A percentile compares a stretch with the other conserved stretches of the same genome.
Conservation (phyloP, 2,888 invertebrate genomes). For the Cephus spinipes region DNA sequence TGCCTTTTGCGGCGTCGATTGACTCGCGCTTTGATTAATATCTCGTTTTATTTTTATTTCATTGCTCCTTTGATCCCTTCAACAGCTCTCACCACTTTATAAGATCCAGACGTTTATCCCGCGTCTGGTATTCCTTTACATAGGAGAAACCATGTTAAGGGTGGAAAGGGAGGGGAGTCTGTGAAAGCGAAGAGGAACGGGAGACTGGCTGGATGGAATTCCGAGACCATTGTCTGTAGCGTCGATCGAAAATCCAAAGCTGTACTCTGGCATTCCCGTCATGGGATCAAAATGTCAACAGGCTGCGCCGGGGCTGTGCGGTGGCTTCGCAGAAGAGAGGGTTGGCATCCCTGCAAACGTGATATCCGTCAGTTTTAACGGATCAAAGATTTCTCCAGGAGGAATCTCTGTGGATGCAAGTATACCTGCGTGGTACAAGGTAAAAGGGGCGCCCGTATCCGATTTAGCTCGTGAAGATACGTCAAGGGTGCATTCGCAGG, state of each 20-base stretch:
- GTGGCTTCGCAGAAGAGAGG: background rate
- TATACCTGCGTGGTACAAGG: background rate
- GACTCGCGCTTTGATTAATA: background rate
- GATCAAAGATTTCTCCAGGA: background rate
- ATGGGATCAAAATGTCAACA: background rate
- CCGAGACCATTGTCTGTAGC: background rate
- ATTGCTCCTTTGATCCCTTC: background rate
- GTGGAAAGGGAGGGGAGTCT: background rate
- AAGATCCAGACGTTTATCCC: background rate
- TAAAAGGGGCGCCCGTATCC: background rate
- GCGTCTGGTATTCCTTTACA: background rate
- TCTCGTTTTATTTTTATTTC: background rate
- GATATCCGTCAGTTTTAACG: background rate
- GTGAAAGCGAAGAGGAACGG: background rate
- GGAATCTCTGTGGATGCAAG: background rate
- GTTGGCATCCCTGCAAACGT: background rate
- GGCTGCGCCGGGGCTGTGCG: background rate
- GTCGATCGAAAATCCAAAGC: background rate
- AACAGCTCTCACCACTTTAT: background rate
- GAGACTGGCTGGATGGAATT: background rate
- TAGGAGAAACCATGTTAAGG: background rate
- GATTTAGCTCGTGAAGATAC: background rate
- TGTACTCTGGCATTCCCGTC: background rate
- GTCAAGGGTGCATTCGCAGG: background rate
- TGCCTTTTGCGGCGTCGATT: background rate